Evolutionary conservation across 1,140 invertebrate genomes (phyloP).

Genomic region (Probaryconus sp.): DNA sequence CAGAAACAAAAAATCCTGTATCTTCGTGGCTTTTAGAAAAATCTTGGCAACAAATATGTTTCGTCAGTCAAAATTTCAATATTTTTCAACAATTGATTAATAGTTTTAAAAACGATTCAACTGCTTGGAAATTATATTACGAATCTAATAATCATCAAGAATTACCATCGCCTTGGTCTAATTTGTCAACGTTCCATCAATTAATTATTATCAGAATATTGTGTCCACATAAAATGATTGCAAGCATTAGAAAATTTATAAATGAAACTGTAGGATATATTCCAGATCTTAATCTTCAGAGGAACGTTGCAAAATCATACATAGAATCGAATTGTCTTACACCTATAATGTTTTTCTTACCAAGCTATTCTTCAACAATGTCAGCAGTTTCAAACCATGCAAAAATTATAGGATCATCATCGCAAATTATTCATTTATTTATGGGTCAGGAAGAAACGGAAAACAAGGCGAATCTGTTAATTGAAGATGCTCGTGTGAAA

Average conservation of each 20-base stretch:
- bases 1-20: conserved; percentile 73
- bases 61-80: conserved; percentile 76
- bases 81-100: conserved; percentile 75
- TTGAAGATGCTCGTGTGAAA: conserved; percentile 78
- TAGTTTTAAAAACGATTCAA: conserved; percentile 69
- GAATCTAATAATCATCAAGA: conserved; percentile 73
- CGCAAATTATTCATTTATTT: conserved; percentile 81
- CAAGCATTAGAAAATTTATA: conserved; percentile 68
- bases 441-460: conserved; percentile 80
- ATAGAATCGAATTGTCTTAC: conserved; percentile 81
- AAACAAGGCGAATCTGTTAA: conserved; percentile 79
- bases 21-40: conserved; percentile 80
- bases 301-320: conserved; percentile 78
- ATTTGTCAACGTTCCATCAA: conserved; percentile 80
- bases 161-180: conserved; percentile 77
- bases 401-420: conserved; percentile 80
- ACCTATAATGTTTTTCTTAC: conserved; percentile 85
- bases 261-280: conserved; percentile 78
- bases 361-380: conserved; percentile 80
- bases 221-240: conserved; percentile 80
- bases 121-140: conserved; percentile 80
- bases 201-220: conserved; percentile 81
- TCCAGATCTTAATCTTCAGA: conserved; percentile 20
- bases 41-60: conserved; percentile 81
- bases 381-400: conserved; percentile 79